Base-by-base conservation (phyloP, 2,113 vertebrate genomes). In the Ursus arctos region DNA sequence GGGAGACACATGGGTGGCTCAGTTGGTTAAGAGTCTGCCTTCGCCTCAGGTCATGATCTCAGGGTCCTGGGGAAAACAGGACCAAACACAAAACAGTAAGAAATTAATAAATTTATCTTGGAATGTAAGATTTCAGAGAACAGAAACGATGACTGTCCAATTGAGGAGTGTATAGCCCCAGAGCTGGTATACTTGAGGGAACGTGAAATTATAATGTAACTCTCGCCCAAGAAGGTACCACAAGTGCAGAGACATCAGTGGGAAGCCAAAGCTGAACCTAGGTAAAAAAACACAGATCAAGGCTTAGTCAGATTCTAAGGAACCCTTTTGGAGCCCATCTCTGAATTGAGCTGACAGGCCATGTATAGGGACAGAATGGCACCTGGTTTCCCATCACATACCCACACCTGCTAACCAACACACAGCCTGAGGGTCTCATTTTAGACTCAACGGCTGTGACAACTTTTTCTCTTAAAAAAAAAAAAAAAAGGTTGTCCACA, bases 341-440 rank as follows among this genome's bases (percentile, higher is more conserved):
- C 36, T 43, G 77, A 87, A 69, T 1, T 69, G 71, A 95, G 83
- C 59, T 16, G 12, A 77, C 4, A 82, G 87, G 90, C 83, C 87
- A 18, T 0, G 1, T 22, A 65, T 53, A 83, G 79, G 88, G 82
- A 92, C 90, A 95, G 82, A 83, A 55, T 22, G 74, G 59, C 67
- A 89, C 89, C 95, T 92, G 95, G 72, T 81, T 92, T 94, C 87
- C 69, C 6, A 1, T 59, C 87, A 79, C 93, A 94, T 61, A 36
- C 69, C 36, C 80, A 94, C 71, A 95, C 87, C 88, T 94, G 82
- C 83, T 63, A 94, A 96, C 87, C 94, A 87, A 91, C 89, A 95
- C 36, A 92, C 26, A 95, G 95, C 83, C 18, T 76, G 36, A 63
- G 91, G 36, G 83, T 92, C 97, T 95, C 82, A 89, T 96, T 96